A percentile compares a stretch with the other conserved stretches of the same genome.
Conservation (phyloP, 1,140 invertebrate species). For the Drosophila mojavensis region DNA sequence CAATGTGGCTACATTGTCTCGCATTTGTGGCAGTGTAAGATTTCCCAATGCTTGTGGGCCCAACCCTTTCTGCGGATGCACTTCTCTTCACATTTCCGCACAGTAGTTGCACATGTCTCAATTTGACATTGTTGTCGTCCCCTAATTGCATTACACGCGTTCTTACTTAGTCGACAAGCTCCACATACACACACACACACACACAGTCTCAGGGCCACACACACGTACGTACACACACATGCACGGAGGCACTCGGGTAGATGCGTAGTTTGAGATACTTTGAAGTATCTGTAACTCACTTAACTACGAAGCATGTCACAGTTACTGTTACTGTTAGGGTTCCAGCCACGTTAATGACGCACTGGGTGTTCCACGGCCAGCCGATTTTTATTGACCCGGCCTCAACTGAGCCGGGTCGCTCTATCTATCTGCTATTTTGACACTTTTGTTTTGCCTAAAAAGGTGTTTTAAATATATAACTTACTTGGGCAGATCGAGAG, state of each 20-base stretch:
- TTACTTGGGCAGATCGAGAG: slow-evolving; percentile 43
- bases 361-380: slow-evolving; percentile 64
- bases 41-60: background rate
- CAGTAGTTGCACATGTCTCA: slow-evolving; percentile 70
- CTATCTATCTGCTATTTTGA: slow-evolving; percentile 69
- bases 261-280: slow-evolving; percentile 35
- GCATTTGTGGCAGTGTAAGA: background rate
- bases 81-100: slow-evolving; percentile 35
- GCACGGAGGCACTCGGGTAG: background rate
- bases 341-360: slow-evolving; percentile 27
- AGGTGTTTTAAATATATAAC: slow-evolving; percentile 76
- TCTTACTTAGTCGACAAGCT: slow-evolving; percentile 67
- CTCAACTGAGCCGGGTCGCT: background rate
- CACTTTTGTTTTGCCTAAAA: slow-evolving; percentile 78
- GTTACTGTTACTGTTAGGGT: slow-evolving; percentile 28
- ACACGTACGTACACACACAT: background rate
- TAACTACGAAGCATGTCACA: slow-evolving; percentile 17
- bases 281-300: slow-evolving; percentile 43
- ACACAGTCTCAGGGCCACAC: background rate
- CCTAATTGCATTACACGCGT: slow-evolving; percentile 76
- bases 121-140: slow-evolving; percentile 53
- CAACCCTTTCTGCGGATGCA: slow-evolving; percentile 1
- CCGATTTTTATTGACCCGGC: slow-evolving; percentile 50
- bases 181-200: background rate
- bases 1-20: no score